phyloP scores from a whole-genome alignment of 1,140 invertebrate species.

The Eueides isabella region DNA sequence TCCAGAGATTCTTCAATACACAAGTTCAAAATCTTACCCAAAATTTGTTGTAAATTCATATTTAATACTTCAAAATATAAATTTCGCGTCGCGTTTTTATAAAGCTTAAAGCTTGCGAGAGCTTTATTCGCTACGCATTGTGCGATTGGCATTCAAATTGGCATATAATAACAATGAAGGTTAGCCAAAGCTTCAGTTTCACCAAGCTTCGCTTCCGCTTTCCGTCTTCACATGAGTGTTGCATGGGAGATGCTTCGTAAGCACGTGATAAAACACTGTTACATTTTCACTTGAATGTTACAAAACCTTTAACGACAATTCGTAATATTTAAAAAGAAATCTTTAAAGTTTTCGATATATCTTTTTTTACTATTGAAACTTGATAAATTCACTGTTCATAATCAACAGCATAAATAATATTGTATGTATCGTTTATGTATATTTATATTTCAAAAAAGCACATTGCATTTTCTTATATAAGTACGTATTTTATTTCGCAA shows the following conservation, averaged over 20 bases:
- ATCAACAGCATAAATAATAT: not conserved
- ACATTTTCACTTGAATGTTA: not conserved
- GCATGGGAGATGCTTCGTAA: slow-evolving; percentile 36
- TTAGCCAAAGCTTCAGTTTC: slow-evolving; percentile 70
- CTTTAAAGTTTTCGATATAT: not conserved
- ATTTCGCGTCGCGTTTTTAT: not conserved
- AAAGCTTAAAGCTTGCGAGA: not conserved
- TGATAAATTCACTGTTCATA: not conserved
- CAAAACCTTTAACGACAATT: not conserved
- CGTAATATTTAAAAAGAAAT: not conserved
- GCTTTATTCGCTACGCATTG: slow-evolving; percentile 13
- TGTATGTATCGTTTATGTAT: not conserved
- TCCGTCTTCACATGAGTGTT: slow-evolving; percentile 49
- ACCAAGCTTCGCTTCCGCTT: slow-evolving; percentile 61
- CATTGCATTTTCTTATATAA: not conserved
- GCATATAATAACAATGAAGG: slow-evolving; percentile 21
- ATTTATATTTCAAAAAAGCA: not conserved
- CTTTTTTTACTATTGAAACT: not conserved
- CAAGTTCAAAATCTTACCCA: not conserved
- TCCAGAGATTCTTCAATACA: not conserved
- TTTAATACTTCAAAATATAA: not conserved
- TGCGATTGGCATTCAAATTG: not conserved
- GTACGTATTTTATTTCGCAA: slow-evolving; percentile 6
- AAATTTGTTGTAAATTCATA: not conserved
- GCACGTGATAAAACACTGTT: slow-evolving; percentile 33